Base-by-base conservation (phyloP, 2,888 invertebrate species). In the Drosophila neotestacea region DNA sequence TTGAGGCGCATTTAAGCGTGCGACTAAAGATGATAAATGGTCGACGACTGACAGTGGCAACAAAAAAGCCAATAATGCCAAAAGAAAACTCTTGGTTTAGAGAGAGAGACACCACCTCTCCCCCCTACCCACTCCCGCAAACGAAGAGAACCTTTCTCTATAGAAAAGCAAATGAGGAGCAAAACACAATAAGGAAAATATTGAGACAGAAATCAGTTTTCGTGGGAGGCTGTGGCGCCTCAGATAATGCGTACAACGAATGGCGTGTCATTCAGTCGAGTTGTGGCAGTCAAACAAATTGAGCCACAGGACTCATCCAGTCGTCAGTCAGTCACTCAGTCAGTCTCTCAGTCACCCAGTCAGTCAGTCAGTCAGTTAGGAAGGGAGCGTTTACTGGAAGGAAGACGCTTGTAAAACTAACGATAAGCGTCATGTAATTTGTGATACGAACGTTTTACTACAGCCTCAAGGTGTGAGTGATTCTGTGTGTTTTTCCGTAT, bases 1-100 rank as follows among this genome's bases (percentile, higher is more conserved):
- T 77, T 68, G 61, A 71, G 74, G 69, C 73, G 63, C 74, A 79
- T 69, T 79, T 77, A 79, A 79, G 71, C 75, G 69, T 67, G 65
- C 73, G 69, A 63, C 72, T 84, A 77, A 81, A 81, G 77, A 81
- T 84, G 83, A 84, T 81, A 84, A 84, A 84, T 84, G 71, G 73
- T 66, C 63, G 60, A 51, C 70, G 47, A 54, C 66, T 63, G 70
- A 67, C 77, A 68, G 10, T 51, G 68, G 56, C 68, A 77, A 63
- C 58, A 61, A 61, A 51, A 68, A 79, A 56, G 73, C 55, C 77
- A 77, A 72, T 72, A 68, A 72, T 52, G 69, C 59, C 63, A 60
- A 54, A 63, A 32, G 46, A 42, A 10, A 11, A 16, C 11, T 46
- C 39, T 13, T 16, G 7, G 59, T 16, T 39, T 36, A 11, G 13